Conservation (phyloP, 1,140 invertebrate species). For the Scaptomyza montana region DNA sequence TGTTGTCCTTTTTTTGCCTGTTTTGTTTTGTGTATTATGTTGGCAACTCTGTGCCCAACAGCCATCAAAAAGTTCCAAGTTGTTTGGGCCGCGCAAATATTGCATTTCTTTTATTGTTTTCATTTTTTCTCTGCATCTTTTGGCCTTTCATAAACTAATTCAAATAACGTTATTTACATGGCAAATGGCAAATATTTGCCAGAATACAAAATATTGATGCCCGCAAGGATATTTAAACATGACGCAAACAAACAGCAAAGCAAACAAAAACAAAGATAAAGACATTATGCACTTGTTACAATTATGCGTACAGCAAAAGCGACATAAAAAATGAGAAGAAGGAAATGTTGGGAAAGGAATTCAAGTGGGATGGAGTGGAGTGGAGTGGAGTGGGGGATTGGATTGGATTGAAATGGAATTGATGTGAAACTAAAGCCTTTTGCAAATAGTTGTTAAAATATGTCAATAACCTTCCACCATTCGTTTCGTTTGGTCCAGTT, state of each 20-base stretch:
- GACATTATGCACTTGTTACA: conserved; percentile 80
- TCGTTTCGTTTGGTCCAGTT: background rate
- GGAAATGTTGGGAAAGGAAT: background rate
- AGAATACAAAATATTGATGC: conserved; percentile 76
- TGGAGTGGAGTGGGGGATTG: too few relatives aligned
- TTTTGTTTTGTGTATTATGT: background rate
- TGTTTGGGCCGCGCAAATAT: conserved; percentile 56
- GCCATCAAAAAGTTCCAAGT: conserved; percentile 50
- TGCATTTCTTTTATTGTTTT: conserved; percentile 50
- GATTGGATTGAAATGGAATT: conserved; percentile 46
- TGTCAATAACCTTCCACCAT: conserved; percentile 69
- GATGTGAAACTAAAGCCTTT: conserved; percentile 81
- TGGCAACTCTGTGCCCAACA: conserved; percentile 25
- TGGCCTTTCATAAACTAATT: conserved; percentile 63
- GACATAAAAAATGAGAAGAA: conserved; percentile 2
- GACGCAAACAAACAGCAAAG: conserved; percentile 52
- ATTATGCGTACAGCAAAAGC: conserved; percentile 57
- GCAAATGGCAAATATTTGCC: conserved; percentile 75
- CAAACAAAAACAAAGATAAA: conserved; percentile 46
- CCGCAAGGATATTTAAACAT: conserved; percentile 73
- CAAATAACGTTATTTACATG: conserved; percentile 79
- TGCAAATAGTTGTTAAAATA: conserved; percentile 81
- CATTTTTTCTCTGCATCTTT: conserved; percentile 9
- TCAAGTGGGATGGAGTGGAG: background rate
- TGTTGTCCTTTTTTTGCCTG: conserved; percentile 5